Conservation (phyloP, 2,113 vertebrate species). For the Anguilla rostrata region DNA sequence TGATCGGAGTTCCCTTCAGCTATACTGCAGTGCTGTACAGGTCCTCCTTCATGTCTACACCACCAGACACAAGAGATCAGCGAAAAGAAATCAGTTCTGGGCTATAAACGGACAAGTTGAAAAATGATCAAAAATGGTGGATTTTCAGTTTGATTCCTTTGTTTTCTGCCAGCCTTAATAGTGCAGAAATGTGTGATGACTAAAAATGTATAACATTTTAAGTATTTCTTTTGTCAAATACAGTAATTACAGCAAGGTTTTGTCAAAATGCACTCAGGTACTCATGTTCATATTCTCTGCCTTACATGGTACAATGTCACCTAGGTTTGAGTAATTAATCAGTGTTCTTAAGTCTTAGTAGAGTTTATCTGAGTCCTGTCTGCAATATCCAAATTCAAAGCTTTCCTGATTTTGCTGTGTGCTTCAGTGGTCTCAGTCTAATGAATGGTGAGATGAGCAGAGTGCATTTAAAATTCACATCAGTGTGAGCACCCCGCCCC, state of each 20-base stretch:
- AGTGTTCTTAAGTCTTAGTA: background rate
- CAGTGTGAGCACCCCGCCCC: too few species aligned
- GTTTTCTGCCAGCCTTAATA: background rate
- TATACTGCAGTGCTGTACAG: too few species aligned
- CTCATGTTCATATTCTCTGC: background rate
- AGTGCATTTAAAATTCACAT: too few species aligned
- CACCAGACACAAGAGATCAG: background rate
- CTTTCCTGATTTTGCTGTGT: too few species aligned
- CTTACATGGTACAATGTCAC: background rate
- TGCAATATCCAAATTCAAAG: too few species aligned
- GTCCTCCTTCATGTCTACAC: background rate
- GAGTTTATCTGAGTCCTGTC: background rate
- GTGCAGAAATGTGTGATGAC: too few species aligned
- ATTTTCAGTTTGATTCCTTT: background rate
- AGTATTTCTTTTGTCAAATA: background rate
- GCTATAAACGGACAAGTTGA: background rate
- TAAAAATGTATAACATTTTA: background rate
- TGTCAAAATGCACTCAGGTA: too few species aligned
- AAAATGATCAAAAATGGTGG: too few species aligned
- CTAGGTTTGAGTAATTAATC: background rate
- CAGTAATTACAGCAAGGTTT: background rate
- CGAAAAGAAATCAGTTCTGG: background rate
- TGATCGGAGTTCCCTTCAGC: too few species aligned
- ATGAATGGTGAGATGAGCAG: too few species aligned
- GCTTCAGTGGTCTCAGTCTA: too few species aligned